Evolutionary conservation across 2,797 vertebrate species (phyloP).

Genomic region (Acipenser oxyrinchus): DNA sequence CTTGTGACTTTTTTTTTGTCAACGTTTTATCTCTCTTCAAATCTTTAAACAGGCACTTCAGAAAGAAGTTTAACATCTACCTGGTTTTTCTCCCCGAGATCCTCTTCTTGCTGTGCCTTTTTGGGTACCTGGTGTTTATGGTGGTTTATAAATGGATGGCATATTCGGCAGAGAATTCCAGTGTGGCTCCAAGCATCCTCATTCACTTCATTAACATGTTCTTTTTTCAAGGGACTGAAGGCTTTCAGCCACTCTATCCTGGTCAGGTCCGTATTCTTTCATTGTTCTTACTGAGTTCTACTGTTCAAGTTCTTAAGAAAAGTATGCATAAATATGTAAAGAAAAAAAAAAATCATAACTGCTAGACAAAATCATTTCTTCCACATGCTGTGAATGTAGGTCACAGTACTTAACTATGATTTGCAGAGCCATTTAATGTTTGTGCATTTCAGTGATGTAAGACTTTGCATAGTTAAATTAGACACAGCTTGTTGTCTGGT

Average conservation of each 20-base stretch:
- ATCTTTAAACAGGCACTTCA: constrained; percentile 69
- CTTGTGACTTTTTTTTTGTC: background rate
- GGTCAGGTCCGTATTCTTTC: constrained; percentile 68
- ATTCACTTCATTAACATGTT: constrained; percentile 97
- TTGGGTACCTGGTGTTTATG: constrained; percentile 91
- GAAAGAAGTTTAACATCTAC: constrained; percentile 76
- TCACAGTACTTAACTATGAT: background rate
- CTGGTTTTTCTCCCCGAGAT: constrained; percentile 88
- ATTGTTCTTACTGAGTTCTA: background rate
- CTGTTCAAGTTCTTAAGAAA: too few relatives aligned
- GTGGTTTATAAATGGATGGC: constrained; percentile 89
- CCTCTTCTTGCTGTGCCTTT: constrained; percentile 85
- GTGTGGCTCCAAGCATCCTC: constrained; percentile 82
- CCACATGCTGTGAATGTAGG: too few relatives aligned
- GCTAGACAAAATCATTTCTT: too few relatives aligned
- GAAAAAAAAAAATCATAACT: too few relatives aligned
- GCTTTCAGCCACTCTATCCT: constrained; percentile 53
- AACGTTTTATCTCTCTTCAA: background rate
- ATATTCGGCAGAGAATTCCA: constrained; percentile 65
- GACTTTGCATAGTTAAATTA: too few relatives aligned
- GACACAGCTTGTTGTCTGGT: too few relatives aligned
- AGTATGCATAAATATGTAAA: background rate
- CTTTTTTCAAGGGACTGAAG: constrained; percentile 59
- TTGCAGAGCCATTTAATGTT: too few relatives aligned
- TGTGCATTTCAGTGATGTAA: too few relatives aligned